Conservation (phyloP, 2,797 vertebrate genomes). For the Clarias laeviceps region DNA sequence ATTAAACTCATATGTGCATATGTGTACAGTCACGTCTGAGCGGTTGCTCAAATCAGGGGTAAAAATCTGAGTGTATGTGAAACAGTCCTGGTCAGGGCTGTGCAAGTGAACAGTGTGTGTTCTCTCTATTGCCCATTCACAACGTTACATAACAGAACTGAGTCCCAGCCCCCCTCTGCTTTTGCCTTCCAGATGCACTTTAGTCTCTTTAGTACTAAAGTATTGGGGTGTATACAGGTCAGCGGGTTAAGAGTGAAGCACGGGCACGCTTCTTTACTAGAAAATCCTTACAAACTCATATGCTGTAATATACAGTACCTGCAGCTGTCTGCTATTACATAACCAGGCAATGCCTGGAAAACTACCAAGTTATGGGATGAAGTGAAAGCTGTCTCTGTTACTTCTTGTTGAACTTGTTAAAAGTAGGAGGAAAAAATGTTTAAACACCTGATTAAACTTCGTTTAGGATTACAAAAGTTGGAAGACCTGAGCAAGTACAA, state of each 20-base stretch:
- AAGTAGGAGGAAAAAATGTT: not conserved
- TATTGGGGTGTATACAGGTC: slow-evolving; percentile 77
- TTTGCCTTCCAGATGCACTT: slow-evolving; percentile 77
- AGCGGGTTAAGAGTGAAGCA: slow-evolving; percentile 81
- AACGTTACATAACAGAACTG: slow-evolving; percentile 79
- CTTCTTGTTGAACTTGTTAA: not conserved
- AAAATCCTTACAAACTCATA: slow-evolving; percentile 58
- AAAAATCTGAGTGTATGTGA: slow-evolving; percentile 36
- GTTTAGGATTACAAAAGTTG: slow-evolving; percentile 20
- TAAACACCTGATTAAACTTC: not conserved
- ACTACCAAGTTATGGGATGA: slow-evolving; percentile 67
- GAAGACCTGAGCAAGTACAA: slow-evolving; percentile 38
- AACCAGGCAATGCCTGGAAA: slow-evolving; percentile 65
- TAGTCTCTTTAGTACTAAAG: slow-evolving; percentile 70
- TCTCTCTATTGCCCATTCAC: slow-evolving; percentile 66
- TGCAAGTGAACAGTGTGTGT: slow-evolving; percentile 65
- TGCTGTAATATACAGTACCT: slow-evolving; percentile 67
- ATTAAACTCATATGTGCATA: not conserved
- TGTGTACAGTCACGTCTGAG: not conserved
- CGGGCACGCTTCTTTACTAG: slow-evolving; percentile 68
- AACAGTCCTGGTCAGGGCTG: slow-evolving; percentile 59
- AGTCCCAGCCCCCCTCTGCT: slow-evolving; percentile 60
- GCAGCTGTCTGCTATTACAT: slow-evolving; percentile 75
- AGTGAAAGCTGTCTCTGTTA: slow-evolving; percentile 50
- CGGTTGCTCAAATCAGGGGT: slow-evolving; percentile 6